Base-by-base conservation (phyloP, 2,113 vertebrate genomes). In the Istiophorus platypterus region DNA sequence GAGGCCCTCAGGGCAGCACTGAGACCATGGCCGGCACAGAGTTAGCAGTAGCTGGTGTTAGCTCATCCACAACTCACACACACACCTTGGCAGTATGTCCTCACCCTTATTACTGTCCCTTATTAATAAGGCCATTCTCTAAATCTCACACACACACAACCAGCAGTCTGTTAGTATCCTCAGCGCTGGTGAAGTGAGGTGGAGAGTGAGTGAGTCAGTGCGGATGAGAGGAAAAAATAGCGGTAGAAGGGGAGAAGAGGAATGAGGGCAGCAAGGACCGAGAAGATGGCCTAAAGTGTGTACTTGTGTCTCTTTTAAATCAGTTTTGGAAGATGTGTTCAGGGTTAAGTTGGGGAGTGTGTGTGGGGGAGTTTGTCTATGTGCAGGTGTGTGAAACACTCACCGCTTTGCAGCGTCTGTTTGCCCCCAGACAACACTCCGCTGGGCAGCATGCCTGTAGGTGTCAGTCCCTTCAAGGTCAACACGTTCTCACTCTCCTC, bases 401-500 rank as follows among this genome's bases (percentile, higher is more conserved):
- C 85, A 96, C 96, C 96, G 13, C 95, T 96, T 91, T 96, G 95
- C 85, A 96, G 92, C 72, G 96, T 96, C 92, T 96, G 95, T 71
- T 96, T 96, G 71, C 96, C 96, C 71, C 96, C 96, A 68, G 96
- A 94, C 61, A 96, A 87, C 29, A 96, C 96, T 74, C 96, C 96
- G 13, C 95, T 96, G 70, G 96, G 96, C 88, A 96, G 88, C 96
- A 96, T 96, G 76, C 96, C 96, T 18, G 96, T 96, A 1, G 96
- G 96, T 41, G 96, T 96, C 87, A 96, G 82, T 10, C 96, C 96
- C 87, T 96, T 96, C 81, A 96, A 94, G 67, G 96, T 96, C 93
- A 96, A 87, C 78, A 96, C 96, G 42, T 96, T 96, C 93, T 96
- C 96, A 81, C 96, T 96, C 86, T 96, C 96, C 93, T 96, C 96